Evolutionary conservation across 2,888 invertebrate species (phyloP), one percentile per base, ranked within the genome.

Genomic region (Noctua fimbriata): DNA sequence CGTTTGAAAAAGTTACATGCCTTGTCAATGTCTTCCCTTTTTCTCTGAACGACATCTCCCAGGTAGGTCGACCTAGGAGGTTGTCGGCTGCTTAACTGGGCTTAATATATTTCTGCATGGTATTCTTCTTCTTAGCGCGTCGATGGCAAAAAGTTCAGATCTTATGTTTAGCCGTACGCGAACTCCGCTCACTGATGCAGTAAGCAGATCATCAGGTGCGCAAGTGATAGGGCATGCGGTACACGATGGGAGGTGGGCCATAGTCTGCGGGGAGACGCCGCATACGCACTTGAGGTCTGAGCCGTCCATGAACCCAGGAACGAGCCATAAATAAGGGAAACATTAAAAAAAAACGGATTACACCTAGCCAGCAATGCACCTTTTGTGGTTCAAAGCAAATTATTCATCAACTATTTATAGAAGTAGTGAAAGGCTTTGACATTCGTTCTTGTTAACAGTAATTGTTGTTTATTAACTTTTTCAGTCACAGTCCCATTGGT

Each of bases 401-500:
- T 2, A n/a, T 32, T 66, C 1, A 78, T 36, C 65, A 66, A 1
- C 24, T 73, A 10, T 74, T n/a, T 32, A 58, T 14, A 65, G 28
- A 24, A 12, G 24, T 24, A 41, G 36, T 66, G 74, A 82, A 82
- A n/a, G 66, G 66, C 47, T 47, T 65, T 81, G 82, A 66, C 47
- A 79, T 82, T 74, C 16, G 55, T 82, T 82, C 28, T 58, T 49
- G 44, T 63, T 16, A 65, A 24, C 28, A 16, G n/a, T 52, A 55
- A 63, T 65, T 81, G 47, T 47, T 7, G 44, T 36, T 81, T 44
- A 66, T 36, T 41, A 9, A 6, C 18, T 41, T 47, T 44, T 78
- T 47, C 65, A 10, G 28, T 16, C 10, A 12, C 10, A 16, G 7
- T 58, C 24, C 12, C 18, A 9, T 41, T 76, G 21, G 32, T 6